Evolutionary conservation across 1,140 invertebrate species (phyloP).

Genomic region (Megalopta genalis): DNA sequence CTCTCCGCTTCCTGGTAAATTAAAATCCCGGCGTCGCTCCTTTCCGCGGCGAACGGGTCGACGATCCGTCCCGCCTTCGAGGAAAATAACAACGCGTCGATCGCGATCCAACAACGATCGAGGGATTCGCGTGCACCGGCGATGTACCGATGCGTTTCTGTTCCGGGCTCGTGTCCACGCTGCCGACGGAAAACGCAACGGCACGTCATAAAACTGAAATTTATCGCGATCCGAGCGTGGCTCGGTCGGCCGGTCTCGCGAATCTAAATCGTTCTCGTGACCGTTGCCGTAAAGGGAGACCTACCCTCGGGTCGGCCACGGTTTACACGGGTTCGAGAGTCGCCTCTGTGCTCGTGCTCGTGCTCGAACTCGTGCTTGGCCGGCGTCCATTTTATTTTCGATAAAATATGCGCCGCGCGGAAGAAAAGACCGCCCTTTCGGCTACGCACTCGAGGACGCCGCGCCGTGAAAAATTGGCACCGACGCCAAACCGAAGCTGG

Average conservation of each 20-base stretch:
- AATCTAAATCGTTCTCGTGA: conserved; percentile 40
- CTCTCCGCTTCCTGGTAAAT: conserved; percentile 61
- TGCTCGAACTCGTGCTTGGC: conserved; percentile 36
- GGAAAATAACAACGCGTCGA: background rate
- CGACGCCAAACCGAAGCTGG: conserved; percentile 23
- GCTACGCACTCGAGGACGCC: conserved; percentile 10
- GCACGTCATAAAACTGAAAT: conserved; percentile 36
- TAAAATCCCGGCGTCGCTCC: conserved; percentile 53
- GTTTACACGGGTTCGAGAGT: background rate
- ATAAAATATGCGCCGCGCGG: conserved; percentile 49
- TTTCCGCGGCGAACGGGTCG: background rate
- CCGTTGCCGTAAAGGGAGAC: conserved; percentile 16
- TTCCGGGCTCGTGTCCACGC: background rate
- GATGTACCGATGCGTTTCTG: background rate
- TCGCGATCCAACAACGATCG: background rate
- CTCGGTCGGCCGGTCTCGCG: background rate
- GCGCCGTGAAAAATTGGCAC: conserved; percentile 51
- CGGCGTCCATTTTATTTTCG: conserved; percentile 56
- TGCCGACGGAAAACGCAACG: background rate
- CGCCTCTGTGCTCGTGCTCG: conserved; percentile 1
- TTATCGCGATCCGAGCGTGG: background rate
- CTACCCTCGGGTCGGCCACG: background rate
- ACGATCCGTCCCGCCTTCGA: background rate
- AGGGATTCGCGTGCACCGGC: too few species aligned
- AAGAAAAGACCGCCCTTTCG: conserved; percentile 24